These are phyloP conservation scores for Alfaro cultratus DNA, from an alignment of 2,797 vertebrate genomes.

Conservation along the genomic window DNA sequence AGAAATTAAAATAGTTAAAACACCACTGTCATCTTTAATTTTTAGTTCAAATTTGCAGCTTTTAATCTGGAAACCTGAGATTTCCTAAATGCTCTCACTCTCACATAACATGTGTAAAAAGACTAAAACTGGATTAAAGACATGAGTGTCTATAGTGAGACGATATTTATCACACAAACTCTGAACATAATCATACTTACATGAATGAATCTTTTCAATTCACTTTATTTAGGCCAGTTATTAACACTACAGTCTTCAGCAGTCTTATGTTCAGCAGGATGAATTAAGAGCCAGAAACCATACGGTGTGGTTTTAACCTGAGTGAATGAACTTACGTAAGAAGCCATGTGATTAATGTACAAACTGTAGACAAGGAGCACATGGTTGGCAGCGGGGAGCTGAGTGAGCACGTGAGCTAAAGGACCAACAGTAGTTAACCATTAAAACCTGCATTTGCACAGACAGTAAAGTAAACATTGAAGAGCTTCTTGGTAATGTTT, in stretches of 20 bases:
- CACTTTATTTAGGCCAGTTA: not conserved
- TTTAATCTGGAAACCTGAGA: not conserved
- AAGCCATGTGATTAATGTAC: conserved; percentile 7
- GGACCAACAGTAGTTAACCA: not conserved
- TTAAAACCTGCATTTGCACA: not conserved
- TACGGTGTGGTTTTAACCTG: not conserved
- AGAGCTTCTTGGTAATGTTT: not conserved
- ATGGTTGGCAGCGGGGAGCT: too few relatives aligned
- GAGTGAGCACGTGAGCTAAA: conserved; percentile 4
- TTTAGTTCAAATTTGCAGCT: not conserved
- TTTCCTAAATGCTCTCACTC: not conserved
- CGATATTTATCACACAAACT: not conserved
- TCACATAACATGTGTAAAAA: not conserved
- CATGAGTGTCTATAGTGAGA: too few relatives aligned
- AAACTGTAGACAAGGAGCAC: conserved; percentile 15
- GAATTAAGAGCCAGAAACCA: not conserved
- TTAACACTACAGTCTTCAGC: not conserved
- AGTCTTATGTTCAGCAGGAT: not conserved
- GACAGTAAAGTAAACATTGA: not conserved
- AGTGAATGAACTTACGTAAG: not conserved
- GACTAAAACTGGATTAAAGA: not conserved
- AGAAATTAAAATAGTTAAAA: not conserved
- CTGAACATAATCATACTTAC: not conserved
- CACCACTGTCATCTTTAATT: not conserved
- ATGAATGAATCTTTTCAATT: not conserved